Conservation (phyloP, 2,888 invertebrate species). For the Cerastis leucographa region DNA sequence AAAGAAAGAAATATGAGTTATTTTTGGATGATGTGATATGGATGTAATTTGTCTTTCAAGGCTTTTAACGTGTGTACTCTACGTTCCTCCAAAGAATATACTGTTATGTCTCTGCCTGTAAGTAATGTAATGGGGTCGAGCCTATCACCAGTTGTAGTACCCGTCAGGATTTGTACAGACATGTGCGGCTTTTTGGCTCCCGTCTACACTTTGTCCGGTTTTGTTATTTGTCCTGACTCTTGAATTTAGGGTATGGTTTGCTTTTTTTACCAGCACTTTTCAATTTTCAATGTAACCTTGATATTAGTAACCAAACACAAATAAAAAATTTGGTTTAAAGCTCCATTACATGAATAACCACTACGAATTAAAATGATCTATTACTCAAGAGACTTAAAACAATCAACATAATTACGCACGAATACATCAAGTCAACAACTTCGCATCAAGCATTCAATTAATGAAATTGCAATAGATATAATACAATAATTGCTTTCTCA, state of each 20-base stretch:
- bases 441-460: constrained; percentile 26
- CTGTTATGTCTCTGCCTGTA: background rate
- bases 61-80: background rate
- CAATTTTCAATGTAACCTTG: background rate
- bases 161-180: background rate
- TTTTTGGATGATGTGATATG: too few relatives aligned
- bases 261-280: background rate
- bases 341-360: background rate
- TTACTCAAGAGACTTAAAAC: background rate
- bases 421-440: background rate
- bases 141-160: background rate
- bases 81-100: background rate
- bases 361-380: background rate
- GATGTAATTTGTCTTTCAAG: background rate
- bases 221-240: background rate
- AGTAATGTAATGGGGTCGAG: background rate
- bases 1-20: too few relatives aligned
- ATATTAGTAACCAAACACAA: background rate
- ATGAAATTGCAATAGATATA: constrained; percentile 22
- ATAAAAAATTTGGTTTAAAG: background rate
- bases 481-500: constrained; percentile 23
- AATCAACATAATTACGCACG: constrained; percentile 16
- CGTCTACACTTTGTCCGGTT: background rate
- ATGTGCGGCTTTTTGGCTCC: background rate
- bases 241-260: too few relatives aligned